Base-by-base conservation (phyloP, 2,888 invertebrate genomes). In the Xanthorhoe spadicearia region DNA sequence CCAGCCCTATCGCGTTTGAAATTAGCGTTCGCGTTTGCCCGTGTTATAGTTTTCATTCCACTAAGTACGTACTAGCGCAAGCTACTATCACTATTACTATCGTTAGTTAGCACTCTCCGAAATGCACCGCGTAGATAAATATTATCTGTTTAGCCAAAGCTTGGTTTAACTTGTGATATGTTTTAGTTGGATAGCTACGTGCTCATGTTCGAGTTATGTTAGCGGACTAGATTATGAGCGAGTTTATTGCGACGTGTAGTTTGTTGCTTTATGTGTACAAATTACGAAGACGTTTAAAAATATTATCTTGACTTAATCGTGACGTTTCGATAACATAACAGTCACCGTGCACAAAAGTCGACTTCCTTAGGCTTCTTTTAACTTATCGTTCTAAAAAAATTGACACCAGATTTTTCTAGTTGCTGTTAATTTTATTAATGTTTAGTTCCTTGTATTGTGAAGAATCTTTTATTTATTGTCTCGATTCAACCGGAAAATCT, bases 31-130 rank as follows among this genome's bases (percentile, higher is more conserved):
- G 71, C 76, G 74, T 72, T 82, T 75, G 74, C 78, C 70, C 77
- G 78, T 60, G 61, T 61, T 84, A 87, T 83, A 83, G 84, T 85
- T 87, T 86, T 85, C 83, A 87, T 86, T 86, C 81, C 78, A 77
- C 77, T 85, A 85, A 88, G 86, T 86, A 84, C 64, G 46, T 51
- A 60, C 50, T 48, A 54, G 48, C 57, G 28, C 57, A 17, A 50
- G 53, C 38, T 53, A 32, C 28, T 53, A 59, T 51, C 49, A 48
- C 48, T 58, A 49, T 17, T 17, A 66, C 63, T 67, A 63, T 63
- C 59, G 43, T 60, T 56, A 63, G 60, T 60, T 57, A 58, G 68
- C 61, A 68, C 68, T 68, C 57, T 61, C 61, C 57, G 57, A 64
- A 64, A 64, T 68, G 64, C 64, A 50, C 57, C 57, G 57, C 62